A percentile compares a stretch with the other conserved stretches of the same genome.
phyloP scores from a whole-genome alignment of 2,797 vertebrate species.

The Darevskia nairensis region DNA sequence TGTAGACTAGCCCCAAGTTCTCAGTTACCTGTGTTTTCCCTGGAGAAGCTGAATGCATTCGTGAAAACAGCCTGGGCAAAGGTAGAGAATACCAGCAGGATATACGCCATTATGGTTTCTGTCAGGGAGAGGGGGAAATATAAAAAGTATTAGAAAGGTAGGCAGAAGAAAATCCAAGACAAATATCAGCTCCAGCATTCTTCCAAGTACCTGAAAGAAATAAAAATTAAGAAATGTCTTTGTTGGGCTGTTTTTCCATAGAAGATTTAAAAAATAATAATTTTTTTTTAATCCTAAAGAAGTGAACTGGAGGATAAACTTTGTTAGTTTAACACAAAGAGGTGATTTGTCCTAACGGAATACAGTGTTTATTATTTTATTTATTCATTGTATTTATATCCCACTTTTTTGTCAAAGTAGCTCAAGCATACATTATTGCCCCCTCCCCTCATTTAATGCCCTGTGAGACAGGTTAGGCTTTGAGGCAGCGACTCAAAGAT shows the following conservation, averaged over 20 bases:
- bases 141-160: not conserved
- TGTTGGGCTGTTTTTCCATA: not conserved
- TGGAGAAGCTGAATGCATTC: not conserved
- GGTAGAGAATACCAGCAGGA: constrained; percentile 38
- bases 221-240: not conserved
- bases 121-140: not conserved
- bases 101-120: constrained; percentile 63
- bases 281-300: too few relatives aligned
- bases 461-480: too few relatives aligned
- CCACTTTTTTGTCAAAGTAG: too few relatives aligned
- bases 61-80: constrained; percentile 20
- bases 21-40: constrained; percentile 59
- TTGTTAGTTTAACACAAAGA: not conserved
- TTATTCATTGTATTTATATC: too few relatives aligned
- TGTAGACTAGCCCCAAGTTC: not conserved
- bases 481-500: too few relatives aligned
- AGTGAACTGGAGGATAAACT: too few relatives aligned
- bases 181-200: not conserved
- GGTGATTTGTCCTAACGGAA: too few relatives aligned
- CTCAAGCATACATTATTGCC: too few relatives aligned
- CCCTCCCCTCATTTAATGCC: too few relatives aligned
- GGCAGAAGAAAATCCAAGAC: not conserved
- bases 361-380: too few relatives aligned
- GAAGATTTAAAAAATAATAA: too few relatives aligned
- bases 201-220: not conserved